Evolutionary conservation across 2,113 vertebrate species (phyloP).

Genomic region (Coptodon rendalli): DNA sequence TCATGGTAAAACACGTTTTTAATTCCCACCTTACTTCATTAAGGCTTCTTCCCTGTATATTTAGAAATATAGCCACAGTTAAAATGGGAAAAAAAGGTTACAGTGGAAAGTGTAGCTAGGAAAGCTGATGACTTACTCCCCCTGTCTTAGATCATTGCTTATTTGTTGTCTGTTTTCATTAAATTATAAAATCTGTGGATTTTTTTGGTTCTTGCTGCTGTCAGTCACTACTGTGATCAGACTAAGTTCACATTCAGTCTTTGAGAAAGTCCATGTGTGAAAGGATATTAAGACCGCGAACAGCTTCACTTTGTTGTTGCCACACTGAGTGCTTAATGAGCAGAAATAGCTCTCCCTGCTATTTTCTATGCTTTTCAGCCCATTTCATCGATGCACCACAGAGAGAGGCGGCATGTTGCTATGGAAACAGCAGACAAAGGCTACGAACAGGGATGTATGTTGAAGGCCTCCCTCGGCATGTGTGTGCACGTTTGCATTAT

Average conservation of each 20-base stretch:
- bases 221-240: background rate
- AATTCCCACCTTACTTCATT: constrained; percentile 25
- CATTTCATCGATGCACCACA: constrained; percentile 27
- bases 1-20: constrained; percentile 3
- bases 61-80: background rate
- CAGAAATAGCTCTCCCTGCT: constrained; percentile 41
- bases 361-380: constrained; percentile 18
- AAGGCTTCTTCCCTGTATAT: background rate
- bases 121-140: background rate
- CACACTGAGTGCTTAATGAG: constrained; percentile 48
- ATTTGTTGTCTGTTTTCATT: background rate
- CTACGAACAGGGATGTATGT: background rate
- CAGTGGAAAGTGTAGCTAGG: background rate
- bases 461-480: constrained; percentile 2
- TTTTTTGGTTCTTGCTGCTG: background rate
- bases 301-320: constrained; percentile 24
- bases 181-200: background rate
- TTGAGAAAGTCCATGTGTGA: background rate
- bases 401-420: constrained; percentile 55
- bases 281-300: background rate
- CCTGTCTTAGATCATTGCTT: background rate
- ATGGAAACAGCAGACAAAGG: constrained; percentile 69
- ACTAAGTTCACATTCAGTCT: background rate
- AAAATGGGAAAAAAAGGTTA: no score
- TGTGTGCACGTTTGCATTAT: background rate